Evolutionary conservation across 2,888 invertebrate species (phyloP), one percentile per base, ranked within the genome.

Genomic region (Dromius quadrimaculatus): DNA sequence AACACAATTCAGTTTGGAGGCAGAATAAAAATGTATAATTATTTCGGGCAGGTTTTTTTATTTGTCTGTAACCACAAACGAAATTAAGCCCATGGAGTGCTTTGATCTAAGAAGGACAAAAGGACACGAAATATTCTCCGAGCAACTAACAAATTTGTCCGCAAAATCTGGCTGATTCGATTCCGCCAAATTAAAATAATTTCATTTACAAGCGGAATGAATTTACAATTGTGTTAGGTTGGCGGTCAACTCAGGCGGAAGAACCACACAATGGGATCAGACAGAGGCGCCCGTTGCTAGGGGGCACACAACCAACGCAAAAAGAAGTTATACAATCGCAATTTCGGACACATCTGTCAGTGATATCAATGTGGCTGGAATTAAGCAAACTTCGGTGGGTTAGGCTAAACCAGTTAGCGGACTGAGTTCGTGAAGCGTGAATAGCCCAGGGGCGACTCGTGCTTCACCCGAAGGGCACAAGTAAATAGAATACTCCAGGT

Each of bases 331-430:
- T 68, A 64, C 45, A 71, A 73, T 73, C 74, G 54, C 75, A 74
- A 70, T 72, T 69, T 59, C 66, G 72, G 70, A 72, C 72, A 77
- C 82, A 82, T 82, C 82, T 82, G 82, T 80, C 81, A 80, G 77
- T 79, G 81, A 81, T 81, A 81, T 81, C 78, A 79, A 78, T 76
- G 76, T 76, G 77, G 79, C 78, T 72, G 77, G 80, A 81, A 81
- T 81, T 80, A 80, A 78, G 80, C 77, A 80, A 81, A 80, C 80
- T 77, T 76, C 77, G 78, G 80, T 77, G 78, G 80, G 76, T 76
- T 77, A 79, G 77, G 80, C 80, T 81, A 82, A 81, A 81, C 81
- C 80, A 80, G 81, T 82, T 82, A 82, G 79, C 76, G 81, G 41
- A 79, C 80, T 81, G 78, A 80, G 77, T 76, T 80, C 74, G 77